phyloP scores from a whole-genome alignment of 2,797 vertebrate genomes.

The Molossus alvarezi region DNA sequence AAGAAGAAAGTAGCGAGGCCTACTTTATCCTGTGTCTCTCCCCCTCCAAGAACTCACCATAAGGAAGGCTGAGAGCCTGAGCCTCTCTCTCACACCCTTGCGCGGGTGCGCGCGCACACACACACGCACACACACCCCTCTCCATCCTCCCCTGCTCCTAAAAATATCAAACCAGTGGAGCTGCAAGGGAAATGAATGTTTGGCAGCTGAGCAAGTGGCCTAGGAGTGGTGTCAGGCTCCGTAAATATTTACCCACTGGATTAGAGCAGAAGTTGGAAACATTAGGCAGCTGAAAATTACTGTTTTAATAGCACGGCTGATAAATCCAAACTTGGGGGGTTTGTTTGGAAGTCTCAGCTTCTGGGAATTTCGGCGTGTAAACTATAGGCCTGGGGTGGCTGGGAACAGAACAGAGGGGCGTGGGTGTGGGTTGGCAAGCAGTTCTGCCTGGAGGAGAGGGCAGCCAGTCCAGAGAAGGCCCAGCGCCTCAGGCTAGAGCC shows the following conservation, averaged over 20 bases:
- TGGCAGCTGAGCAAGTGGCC: constrained; percentile 87
- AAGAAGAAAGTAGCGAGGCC: constrained; percentile 18
- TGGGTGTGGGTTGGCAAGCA: neutral
- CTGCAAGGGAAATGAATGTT: constrained; percentile 87
- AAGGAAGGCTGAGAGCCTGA: neutral
- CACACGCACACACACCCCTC: neutral
- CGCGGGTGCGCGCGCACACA: neutral
- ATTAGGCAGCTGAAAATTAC: constrained; percentile 91
- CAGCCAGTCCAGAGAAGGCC: neutral
- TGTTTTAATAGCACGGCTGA: constrained; percentile 91
- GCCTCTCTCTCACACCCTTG: neutral
- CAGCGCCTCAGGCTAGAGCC: neutral
- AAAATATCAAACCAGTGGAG: constrained; percentile 81
- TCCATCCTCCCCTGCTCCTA: constrained; percentile 71
- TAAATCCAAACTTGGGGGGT: constrained; percentile 87
- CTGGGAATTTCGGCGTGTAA: constrained; percentile 80
- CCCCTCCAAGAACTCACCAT: constrained; percentile 1
- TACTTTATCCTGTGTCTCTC: constrained; percentile 39
- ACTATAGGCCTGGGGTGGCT: constrained; percentile 49
- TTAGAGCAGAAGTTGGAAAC: constrained; percentile 90
- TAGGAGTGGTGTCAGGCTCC: constrained; percentile 90
- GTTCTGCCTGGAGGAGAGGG: constrained; percentile 2
- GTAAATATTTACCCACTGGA: constrained; percentile 91
- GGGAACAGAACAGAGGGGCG: constrained; percentile 13
- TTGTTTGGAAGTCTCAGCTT: constrained; percentile 86